A percentile compares a stretch with the other conserved stretches of the same genome.
phyloP scores from a whole-genome alignment of 2,888 invertebrate species.

The Chromoteleia sp. region DNA sequence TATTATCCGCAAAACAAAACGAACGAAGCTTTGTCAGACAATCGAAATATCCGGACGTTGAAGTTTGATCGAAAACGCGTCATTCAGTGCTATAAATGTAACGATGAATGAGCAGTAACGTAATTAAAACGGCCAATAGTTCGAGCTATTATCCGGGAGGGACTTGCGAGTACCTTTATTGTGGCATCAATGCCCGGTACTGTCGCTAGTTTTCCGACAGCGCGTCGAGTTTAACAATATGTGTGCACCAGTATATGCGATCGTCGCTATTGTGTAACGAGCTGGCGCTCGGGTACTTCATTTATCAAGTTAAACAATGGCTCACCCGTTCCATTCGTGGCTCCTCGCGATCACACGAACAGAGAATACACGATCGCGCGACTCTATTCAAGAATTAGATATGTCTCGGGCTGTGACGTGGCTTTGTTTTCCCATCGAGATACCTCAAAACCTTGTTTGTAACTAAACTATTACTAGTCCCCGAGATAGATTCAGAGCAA shows the following conservation, averaged over 20 bases:
- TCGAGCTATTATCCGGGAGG: conserved; percentile 12
- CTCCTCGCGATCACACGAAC: conserved; percentile 61
- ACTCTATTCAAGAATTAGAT: conserved; percentile 66
- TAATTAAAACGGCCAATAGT: conserved; percentile 43
- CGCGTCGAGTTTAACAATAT: conserved; percentile 77
- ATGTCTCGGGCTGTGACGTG: conserved; percentile 68
- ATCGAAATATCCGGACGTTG: neutral
- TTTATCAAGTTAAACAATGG: conserved; percentile 82
- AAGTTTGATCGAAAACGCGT: conserved; percentile 14
- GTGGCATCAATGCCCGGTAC: conserved; percentile 45
- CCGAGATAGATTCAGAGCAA: conserved; percentile 12
- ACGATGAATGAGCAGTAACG: conserved; percentile 19
- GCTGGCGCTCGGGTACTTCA: conserved; percentile 77
- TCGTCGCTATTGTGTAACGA: conserved; percentile 75
- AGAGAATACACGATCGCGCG: conserved; percentile 58
- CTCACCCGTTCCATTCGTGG: conserved; percentile 66
- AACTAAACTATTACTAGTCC: conserved; percentile 20
- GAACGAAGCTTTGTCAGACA: neutral
- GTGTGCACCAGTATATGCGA: conserved; percentile 55
- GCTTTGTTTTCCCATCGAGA: conserved; percentile 66
- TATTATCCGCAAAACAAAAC: conserved; percentile 15
- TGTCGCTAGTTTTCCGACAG: conserved; percentile 72
- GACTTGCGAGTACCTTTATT: conserved; percentile 33
- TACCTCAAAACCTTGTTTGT: conserved; percentile 51
- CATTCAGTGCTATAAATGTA: neutral